Base-by-base conservation (phyloP, 2,113 vertebrate genomes). In the Microtus oregoni region DNA sequence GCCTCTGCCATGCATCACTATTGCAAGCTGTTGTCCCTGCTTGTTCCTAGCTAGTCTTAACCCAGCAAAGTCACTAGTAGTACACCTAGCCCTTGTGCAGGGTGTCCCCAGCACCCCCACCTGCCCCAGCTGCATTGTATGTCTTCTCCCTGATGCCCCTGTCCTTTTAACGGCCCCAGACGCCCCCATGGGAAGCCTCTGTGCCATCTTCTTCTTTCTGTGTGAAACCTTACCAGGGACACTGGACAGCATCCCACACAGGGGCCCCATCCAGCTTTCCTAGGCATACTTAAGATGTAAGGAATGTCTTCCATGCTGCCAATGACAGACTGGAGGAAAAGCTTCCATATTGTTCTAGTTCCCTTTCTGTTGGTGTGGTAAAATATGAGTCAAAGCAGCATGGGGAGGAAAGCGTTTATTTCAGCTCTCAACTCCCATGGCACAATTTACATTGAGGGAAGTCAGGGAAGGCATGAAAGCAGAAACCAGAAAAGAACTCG, bases 21-120 rank as follows among this genome's bases (percentile, higher is more conserved):
- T 72, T 70, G 38, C 17, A 58, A 78, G 61, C 68, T 75, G 17
- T 15, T 12, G 61, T 61, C 12, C 19, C n/a, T 52, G 41, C 28
- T 61, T 50, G 65, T 19, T 65, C 26, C 65, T 76, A n/a, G 63
- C 35, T 17, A 7, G 1, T 19, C 58, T 75, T 70, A 20, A 68
- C 44, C 10, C 11, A 50, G 13, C 44, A 68, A 47, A 67, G 67
- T 58, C 55, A 14, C 55, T 44, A 26, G 13, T 4, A 38, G 47
- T 12, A n/a, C 65, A 5, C 47, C 20, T 68, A 87, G 11, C 47
- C 47, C 44, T 72, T 35, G 61, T 24, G 12, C 44, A 1, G 28
- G 7, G 12, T 24, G 32, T 7, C 68, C n/a, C 44, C 2, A 0
- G 24, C 9, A 1, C 24, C 28, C n/a, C 55, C 8, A 50, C 32